These are phyloP conservation scores for Catagonus wagneri DNA, from an alignment of 2,113 vertebrate genomes.

Conservation along the genomic window DNA sequence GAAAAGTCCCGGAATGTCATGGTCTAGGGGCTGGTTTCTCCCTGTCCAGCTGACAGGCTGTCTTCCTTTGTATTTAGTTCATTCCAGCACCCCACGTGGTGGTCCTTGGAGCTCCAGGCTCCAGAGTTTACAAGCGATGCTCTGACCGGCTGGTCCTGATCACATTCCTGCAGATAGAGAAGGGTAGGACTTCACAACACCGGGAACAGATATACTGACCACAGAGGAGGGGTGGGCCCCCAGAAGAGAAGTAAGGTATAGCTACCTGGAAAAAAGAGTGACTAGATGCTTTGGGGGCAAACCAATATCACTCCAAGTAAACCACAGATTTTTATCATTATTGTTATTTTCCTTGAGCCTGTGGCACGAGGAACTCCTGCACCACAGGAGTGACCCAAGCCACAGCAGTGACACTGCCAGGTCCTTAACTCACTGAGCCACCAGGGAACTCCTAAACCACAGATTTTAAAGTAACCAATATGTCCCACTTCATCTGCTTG, in stretches of 20 bases:
- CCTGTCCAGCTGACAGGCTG: not conserved
- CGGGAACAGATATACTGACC: not conserved
- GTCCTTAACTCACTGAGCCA: too few relatives aligned
- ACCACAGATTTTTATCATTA: not conserved
- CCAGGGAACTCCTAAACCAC: too few relatives aligned
- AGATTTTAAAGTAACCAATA: not conserved
- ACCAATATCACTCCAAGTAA: not conserved
- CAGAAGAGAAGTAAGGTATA: not conserved
- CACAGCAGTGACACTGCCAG: too few relatives aligned
- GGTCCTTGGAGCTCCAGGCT: not conserved
- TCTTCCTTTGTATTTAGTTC: not conserved
- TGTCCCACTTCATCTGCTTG: not conserved
- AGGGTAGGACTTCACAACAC: not conserved
- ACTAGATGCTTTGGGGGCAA: not conserved
- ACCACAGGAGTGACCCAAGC: too few relatives aligned
- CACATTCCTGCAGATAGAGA: not conserved
- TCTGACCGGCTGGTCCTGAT: not conserved
- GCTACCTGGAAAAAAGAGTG: not conserved
- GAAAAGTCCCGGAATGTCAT: not conserved
- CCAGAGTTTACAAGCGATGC: not conserved
- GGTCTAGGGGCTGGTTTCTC: not conserved
- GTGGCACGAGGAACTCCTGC: too few relatives aligned
- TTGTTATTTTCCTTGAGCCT: too few relatives aligned
- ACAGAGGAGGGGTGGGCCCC: not conserved
- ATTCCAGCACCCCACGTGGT: not conserved